These are phyloP conservation scores for Amblyjoppa fuscipennis DNA, from an alignment of 2,888 invertebrate species.

Conservation along the genomic window DNA sequence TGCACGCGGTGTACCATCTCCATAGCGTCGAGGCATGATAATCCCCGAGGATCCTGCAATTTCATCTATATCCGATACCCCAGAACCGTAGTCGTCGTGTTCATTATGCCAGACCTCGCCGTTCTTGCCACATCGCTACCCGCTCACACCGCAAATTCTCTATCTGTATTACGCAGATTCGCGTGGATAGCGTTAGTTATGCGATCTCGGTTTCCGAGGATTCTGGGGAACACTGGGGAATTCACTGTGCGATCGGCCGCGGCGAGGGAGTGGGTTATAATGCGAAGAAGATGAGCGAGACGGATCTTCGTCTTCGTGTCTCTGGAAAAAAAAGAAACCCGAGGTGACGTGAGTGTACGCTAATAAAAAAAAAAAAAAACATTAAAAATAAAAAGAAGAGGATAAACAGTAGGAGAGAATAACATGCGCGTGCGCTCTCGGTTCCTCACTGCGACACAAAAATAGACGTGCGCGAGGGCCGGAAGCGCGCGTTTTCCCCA, in stretches of 20 bases:
- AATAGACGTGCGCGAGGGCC: slow-evolving; percentile 75
- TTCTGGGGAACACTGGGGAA: not conserved
- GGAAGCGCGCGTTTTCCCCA: slow-evolving; percentile 79
- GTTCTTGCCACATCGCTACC: slow-evolving; percentile 16
- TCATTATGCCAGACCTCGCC: not conserved
- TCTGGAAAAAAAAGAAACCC: not conserved
- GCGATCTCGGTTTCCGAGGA: not conserved
- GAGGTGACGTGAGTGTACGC: not conserved
- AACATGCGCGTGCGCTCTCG: slow-evolving; percentile 27
- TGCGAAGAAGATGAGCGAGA: not conserved
- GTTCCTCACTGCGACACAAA: slow-evolving; percentile 65
- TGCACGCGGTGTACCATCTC: not conserved
- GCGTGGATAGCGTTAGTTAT: not conserved
- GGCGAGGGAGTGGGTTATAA: not conserved
- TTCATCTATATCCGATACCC: slow-evolving; percentile 7
- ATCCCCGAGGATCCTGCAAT: slow-evolving; percentile 14
- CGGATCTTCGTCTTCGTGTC: not conserved
- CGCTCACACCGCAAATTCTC: not conserved
- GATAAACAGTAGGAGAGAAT: slow-evolving; percentile 17
- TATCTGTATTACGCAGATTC: not conserved
- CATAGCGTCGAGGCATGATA: not conserved
- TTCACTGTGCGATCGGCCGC: not conserved
- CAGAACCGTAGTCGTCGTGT: not conserved
- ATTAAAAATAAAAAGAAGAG: slow-evolving; percentile 26
- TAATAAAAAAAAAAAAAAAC: slow-evolving; percentile 38